A percentile compares a stretch with the other conserved stretches of the same genome.
Evolutionary conservation across 2,888 invertebrate species (phyloP).

Genomic region (Caenorhabditis sp.): DNA sequence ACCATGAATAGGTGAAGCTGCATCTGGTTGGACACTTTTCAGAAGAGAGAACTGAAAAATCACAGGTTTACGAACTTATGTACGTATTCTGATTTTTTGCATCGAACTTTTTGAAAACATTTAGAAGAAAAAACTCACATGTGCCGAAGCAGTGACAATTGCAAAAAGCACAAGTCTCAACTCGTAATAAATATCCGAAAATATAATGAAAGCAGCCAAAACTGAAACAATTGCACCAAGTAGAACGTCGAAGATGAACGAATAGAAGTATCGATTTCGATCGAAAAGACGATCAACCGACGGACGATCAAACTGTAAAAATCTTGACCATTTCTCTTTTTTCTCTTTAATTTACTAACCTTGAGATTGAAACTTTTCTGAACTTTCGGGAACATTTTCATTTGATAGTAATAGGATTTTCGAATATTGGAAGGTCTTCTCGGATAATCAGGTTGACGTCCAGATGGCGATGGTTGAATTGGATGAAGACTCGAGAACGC

Average conservation of each 20-base stretch:
- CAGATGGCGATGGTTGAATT: neutral
- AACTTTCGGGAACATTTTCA: constrained; percentile 60
- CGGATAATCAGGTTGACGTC: neutral
- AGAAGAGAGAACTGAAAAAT: constrained; percentile 75
- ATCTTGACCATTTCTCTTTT: too few species aligned
- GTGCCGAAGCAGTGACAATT: constrained; percentile 95
- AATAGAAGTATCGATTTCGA: constrained; percentile 82
- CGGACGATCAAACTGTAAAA: constrained; percentile 83
- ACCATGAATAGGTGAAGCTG: constrained; percentile 92
- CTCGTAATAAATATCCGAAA: constrained; percentile 85
- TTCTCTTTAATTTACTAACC: too few species aligned
- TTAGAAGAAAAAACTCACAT: constrained; percentile 76
- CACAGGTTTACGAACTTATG: too few species aligned
- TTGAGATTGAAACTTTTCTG: constrained; percentile 60
- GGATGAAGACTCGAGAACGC: neutral
- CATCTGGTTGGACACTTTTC: constrained; percentile 94
- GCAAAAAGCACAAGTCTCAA: constrained; percentile 92
- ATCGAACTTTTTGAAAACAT: neutral
- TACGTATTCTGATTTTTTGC: neutral
- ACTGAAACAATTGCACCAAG: constrained; percentile 86
- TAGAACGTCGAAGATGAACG: constrained; percentile 83
- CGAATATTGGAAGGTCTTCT: constrained; percentile 43
- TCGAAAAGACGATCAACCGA: constrained; percentile 91
- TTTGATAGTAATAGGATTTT: constrained; percentile 64
- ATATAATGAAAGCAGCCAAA: constrained; percentile 72